Conservation (phyloP, 2,888 invertebrate species). For the Bhutanitis thaidina region DNA sequence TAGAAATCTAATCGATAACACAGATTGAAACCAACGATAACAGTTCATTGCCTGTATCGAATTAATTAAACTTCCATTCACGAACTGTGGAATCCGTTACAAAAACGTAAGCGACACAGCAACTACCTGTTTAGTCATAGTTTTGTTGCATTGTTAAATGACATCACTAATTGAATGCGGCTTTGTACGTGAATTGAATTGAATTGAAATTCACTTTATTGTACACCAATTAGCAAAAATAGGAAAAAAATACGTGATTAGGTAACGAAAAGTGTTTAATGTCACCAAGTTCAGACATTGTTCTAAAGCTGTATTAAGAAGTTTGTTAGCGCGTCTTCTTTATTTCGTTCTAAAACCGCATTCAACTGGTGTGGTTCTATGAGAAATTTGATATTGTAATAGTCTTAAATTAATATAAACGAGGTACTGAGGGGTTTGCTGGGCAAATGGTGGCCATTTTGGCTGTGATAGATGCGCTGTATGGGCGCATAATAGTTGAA, state of each 20-base stretch:
- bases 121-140: neutral
- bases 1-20: no score
- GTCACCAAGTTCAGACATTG: no score
- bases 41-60: no score
- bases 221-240: no score
- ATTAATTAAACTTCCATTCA: neutral
- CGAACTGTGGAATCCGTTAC: conserved; percentile 10
- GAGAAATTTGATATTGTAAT: conserved; percentile 16
- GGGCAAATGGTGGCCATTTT: conserved; percentile 50
- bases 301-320: neutral
- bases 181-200: conserved; percentile 1
- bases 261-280: no score
- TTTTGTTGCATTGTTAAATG: neutral
- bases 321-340: neutral
- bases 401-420: conserved; percentile 4
- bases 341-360: neutral
- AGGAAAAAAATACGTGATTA: no score
- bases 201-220: no score
- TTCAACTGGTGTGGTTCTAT: neutral
- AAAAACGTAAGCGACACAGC: neutral
- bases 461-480: conserved; percentile 62
- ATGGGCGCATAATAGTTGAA: conserved; percentile 33
- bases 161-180: neutral
- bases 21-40: no score
- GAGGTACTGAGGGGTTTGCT: conserved; percentile 13